Percentiles rank a stretch among this genome's conserved stretches.
Evolutionary conservation across 2,888 invertebrate species (phyloP).

Genomic region (Leucophenga montana): DNA sequence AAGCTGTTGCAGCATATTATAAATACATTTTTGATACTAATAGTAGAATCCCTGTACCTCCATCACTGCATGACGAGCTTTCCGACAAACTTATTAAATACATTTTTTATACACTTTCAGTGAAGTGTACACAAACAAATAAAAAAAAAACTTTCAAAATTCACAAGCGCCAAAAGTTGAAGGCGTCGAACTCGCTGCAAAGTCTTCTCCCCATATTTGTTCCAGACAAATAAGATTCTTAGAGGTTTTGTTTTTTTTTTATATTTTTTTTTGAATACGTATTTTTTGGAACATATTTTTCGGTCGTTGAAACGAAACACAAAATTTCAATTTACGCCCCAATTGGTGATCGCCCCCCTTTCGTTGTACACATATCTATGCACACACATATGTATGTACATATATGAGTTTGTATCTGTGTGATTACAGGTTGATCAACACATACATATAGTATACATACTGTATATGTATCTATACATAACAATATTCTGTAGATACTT

Average conservation of each 20-base stretch:
- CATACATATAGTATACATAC: no score
- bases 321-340: constrained; percentile 53
- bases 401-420: not conserved
- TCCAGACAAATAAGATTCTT: constrained; percentile 27
- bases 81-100: no score
- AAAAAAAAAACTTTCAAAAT: constrained; percentile 48
- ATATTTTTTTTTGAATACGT: constrained; percentile 19
- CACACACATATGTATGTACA: not conserved
- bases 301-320: constrained; percentile 20
- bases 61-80: no score
- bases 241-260: constrained; percentile 23
- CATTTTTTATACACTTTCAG: no score
- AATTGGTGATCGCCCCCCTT: constrained; percentile 44
- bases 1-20: no score
- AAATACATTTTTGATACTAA: no score
- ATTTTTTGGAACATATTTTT: not conserved
- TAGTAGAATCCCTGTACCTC: no score
- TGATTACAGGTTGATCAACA: not conserved
- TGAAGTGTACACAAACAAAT: constrained; percentile 43
- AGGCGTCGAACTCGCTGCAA: constrained; percentile 58
- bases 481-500: no score
- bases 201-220: constrained; percentile 43
- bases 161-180: constrained; percentile 15
- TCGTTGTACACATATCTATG: not conserved
- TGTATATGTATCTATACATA: no score